These are phyloP conservation scores for Apus apus DNA, from an alignment of 2,113 vertebrate species.

Conservation along the genomic window DNA sequence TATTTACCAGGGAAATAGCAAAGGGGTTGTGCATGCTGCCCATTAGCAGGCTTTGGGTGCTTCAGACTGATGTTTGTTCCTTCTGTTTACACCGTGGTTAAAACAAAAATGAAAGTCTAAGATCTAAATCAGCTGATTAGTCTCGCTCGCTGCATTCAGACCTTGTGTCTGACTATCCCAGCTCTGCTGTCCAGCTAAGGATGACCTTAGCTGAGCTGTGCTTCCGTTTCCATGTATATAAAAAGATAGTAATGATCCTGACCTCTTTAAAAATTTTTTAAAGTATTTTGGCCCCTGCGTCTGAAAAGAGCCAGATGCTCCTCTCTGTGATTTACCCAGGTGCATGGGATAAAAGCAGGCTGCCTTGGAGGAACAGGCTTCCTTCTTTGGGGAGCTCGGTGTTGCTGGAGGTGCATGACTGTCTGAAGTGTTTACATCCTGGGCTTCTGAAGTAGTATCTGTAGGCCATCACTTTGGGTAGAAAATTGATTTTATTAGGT, in stretches of 20 bases:
- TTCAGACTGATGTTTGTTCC: not conserved
- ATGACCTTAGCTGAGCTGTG: not conserved
- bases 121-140: not conserved
- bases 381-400: not conserved
- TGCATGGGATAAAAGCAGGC: constrained; percentile 32
- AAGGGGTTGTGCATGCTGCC: not conserved
- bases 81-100: not conserved
- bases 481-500: constrained; percentile 73
- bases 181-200: not conserved
- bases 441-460: constrained; percentile 57
- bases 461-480: constrained; percentile 59
- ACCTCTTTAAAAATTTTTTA: not conserved
- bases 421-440: constrained; percentile 57
- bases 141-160: not conserved
- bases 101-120: constrained; percentile 19
- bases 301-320: constrained; percentile 64
- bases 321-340: not conserved
- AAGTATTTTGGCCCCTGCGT: constrained; percentile 47
- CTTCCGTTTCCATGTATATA: not conserved
- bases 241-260: not conserved
- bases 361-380: constrained; percentile 16
- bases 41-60: not conserved
- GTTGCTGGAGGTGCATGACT: constrained; percentile 11
- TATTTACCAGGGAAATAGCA: constrained; percentile 6
- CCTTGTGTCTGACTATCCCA: not conserved